These are phyloP conservation scores for Mystacornis crossleyi DNA, from an alignment of 2,113 vertebrate species.

Conservation along the genomic window DNA sequence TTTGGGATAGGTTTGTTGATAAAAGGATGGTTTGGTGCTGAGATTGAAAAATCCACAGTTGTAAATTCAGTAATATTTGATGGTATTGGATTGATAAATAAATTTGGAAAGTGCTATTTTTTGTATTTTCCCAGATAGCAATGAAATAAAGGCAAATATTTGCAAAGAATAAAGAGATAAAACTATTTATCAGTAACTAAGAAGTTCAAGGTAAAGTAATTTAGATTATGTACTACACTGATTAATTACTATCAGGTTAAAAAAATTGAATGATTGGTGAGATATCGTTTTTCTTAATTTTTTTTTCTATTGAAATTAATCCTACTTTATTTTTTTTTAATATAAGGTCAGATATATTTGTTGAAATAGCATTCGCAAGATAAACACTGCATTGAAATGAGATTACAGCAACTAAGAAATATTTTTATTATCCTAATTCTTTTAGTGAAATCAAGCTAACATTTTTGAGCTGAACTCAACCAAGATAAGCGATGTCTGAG, in stretches of 20 bases:
- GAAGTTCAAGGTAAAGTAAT: neutral
- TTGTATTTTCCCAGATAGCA: neutral
- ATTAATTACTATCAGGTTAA: neutral
- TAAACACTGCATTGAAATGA: neutral
- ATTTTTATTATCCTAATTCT: neutral
- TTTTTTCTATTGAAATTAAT: neutral
- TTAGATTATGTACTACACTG: neutral
- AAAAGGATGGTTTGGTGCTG: neutral
- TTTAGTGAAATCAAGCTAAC: neutral
- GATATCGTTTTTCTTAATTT: accelerated
- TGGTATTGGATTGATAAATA: neutral
- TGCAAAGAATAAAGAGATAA: neutral
- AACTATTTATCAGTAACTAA: neutral
- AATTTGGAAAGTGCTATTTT: neutral
- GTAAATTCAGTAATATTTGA: neutral
- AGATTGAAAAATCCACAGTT: neutral
- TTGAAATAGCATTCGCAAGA: neutral
- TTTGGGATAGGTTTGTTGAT: neutral
- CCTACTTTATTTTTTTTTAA: no score
- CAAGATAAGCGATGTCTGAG: neutral
- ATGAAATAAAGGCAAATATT: neutral
- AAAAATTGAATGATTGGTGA: neutral
- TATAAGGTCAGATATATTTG: neutral
- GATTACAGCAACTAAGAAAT: neutral
- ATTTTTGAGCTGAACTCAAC: neutral